A percentile compares a stretch with the other conserved stretches of the same genome.
Evolutionary conservation across 2,113 vertebrate species (phyloP).

Genomic region (Carettochelys insculpta): DNA sequence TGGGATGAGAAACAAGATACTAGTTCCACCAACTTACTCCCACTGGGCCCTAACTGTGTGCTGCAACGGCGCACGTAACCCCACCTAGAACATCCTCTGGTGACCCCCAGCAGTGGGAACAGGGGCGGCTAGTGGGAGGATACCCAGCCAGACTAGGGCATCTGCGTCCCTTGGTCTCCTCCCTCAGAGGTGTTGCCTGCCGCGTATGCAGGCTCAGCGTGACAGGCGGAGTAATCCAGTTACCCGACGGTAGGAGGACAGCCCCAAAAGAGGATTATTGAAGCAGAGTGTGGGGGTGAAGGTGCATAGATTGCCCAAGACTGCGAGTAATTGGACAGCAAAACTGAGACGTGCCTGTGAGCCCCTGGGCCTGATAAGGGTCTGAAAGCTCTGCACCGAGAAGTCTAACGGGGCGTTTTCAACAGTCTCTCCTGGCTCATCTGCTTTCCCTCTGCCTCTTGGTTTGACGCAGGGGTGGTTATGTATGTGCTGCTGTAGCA

Average conservation of each 20-base stretch:
- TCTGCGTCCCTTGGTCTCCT: not conserved
- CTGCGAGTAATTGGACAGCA: not conserved
- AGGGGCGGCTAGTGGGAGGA: not conserved
- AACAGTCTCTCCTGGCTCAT: not conserved
- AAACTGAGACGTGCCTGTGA: not conserved
- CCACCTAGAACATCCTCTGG: not conserved
- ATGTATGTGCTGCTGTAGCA: not conserved
- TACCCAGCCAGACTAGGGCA: not conserved
- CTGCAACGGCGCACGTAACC: not conserved
- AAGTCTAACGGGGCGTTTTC: not conserved
- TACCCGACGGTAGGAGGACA: not conserved
- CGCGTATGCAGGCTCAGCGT: too few relatives aligned
- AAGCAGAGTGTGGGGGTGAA: not conserved
- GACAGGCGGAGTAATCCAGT: not conserved
- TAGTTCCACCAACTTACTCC: not conserved
- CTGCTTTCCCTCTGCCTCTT: not conserved
- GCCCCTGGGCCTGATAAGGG: not conserved
- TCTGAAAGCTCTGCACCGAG: not conserved
- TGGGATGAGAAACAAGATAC: not conserved
- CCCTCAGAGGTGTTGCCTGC: not conserved
- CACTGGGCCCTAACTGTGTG: not conserved
- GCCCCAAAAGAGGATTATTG: not conserved
- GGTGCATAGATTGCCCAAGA: not conserved
- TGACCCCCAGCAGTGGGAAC: not conserved
- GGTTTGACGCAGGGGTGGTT: not conserved